A percentile compares a stretch with the other conserved stretches of the same genome.
Evolutionary conservation across 1,140 invertebrate genomes (phyloP).

Genomic region (Euwallacea fornicatus): DNA sequence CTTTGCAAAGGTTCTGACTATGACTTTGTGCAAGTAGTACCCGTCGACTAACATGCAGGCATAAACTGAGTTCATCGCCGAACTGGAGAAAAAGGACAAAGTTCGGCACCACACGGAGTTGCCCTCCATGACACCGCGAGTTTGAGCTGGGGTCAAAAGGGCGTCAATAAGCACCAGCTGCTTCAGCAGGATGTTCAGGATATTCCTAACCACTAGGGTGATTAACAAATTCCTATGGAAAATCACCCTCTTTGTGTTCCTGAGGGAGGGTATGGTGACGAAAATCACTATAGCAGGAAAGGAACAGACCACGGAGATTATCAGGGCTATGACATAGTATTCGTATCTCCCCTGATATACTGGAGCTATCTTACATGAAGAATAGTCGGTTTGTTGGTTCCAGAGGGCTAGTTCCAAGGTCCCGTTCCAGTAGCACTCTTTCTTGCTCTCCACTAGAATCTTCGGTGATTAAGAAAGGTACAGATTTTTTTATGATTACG

Average conservation of each 20-base stretch:
- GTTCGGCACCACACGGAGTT: conserved; percentile 56
- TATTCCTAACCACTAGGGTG: conserved; percentile 58
- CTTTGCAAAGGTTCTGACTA: conserved; percentile 59
- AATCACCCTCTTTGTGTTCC: conserved; percentile 54
- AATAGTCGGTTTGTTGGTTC: conserved; percentile 59
- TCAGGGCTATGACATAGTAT: conserved; percentile 56
- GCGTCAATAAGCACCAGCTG: conserved; percentile 58
- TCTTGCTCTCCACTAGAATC: conserved; percentile 53
- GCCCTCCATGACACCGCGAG: conserved; percentile 54
- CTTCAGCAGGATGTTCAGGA: conserved; percentile 58
- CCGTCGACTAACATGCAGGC: conserved; percentile 64
- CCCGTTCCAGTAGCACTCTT: conserved; percentile 55
- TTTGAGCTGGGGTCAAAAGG: conserved; percentile 50
- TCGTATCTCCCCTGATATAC: conserved; percentile 55
- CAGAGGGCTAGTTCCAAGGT: conserved; percentile 47
- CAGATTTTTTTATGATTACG: conserved; percentile 40
- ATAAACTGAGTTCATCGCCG: conserved; percentile 58
- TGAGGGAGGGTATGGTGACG: conserved; percentile 56
- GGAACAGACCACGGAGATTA: conserved; percentile 54
- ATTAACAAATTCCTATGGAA: conserved; percentile 62
- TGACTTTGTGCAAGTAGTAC: conserved; percentile 60
- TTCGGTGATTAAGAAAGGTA: conserved; percentile 8
- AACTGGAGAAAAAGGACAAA: conserved; percentile 57
- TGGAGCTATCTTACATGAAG: conserved; percentile 57
- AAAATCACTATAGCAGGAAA: conserved; percentile 61